These are phyloP conservation scores for Chrysemys picta DNA, from an alignment of 2,113 vertebrate genomes.

Conservation along the genomic window DNA sequence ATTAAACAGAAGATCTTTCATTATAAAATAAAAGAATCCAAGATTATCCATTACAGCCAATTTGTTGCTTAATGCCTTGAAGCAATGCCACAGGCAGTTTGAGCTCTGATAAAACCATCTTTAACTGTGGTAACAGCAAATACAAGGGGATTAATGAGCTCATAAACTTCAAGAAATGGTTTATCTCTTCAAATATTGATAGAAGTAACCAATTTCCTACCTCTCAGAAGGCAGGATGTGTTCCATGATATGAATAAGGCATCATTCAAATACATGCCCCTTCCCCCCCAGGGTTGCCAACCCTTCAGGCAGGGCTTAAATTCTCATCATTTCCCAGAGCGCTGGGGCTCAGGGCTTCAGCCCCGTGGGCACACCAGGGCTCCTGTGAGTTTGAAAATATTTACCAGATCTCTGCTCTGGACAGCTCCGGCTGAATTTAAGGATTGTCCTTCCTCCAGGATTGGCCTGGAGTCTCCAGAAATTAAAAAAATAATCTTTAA, in stretches of 20 bases:
- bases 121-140: conserved; percentile 68
- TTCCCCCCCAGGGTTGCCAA: neutral
- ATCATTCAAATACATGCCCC: conserved; percentile 33
- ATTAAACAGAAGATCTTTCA: conserved; percentile 52
- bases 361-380: no score
- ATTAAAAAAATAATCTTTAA: neutral
- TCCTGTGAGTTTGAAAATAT: no score
- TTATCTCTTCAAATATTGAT: conserved; percentile 68
- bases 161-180: conserved; percentile 66
- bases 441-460: no score
- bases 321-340: no score
- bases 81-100: conserved; percentile 63
- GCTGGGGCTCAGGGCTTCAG: no score
- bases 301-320: neutral
- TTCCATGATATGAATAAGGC: conserved; percentile 55
- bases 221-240: conserved; percentile 58
- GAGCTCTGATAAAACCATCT: conserved; percentile 49
- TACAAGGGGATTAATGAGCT: conserved; percentile 59
- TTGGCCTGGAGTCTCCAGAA: neutral
- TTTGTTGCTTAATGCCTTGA: conserved; percentile 74
- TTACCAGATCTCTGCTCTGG: no score
- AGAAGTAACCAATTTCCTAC: conserved; percentile 72
- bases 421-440: no score
- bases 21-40: conserved; percentile 54
- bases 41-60: conserved; percentile 65